Evolutionary conservation across 1,140 invertebrate species (phyloP), one percentile per base, ranked within the genome.

Genomic region (Lutraria rhynchaena): DNA sequence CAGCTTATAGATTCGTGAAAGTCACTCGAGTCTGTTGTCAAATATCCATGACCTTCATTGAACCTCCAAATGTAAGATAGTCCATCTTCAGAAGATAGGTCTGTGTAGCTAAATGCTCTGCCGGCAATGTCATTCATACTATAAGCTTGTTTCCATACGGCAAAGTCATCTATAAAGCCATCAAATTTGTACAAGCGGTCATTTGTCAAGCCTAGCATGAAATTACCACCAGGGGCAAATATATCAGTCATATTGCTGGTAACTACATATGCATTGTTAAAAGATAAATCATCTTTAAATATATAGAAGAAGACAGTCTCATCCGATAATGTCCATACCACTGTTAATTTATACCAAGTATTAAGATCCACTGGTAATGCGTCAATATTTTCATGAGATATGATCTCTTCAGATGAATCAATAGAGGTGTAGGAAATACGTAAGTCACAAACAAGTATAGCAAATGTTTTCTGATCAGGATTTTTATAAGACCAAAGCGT

Each of bases 271-370:
- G 35, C 51, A 61, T 17, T 58, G 29, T n/a, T 44, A 35, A 61
- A 0, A 51, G 17, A 11, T 15, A 49, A 1, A 11, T 49, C 29
- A 49, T 63, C 31, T 19, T 70, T 55, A 35, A 49, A 53, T 3
- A 85, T 71, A 29, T 58, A 73, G 31, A 83, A 41, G 2, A 46
- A 37, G 15, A 83, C 7, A 17, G 13, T 58, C 22, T 55, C 49
- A 27, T 67, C 55, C 13, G 29, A 27, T 5, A 49, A 29, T 13
- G 57, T 61, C 82, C 83, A 86, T 7, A 78, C 75, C 11, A 84
- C 27, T 13, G 82, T 37, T 61, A 86, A 41, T 22, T 86, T 83
- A 81, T 84, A 84, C 85, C 85, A 86, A 27, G n/a, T 77, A 15
- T 65, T 33, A 15, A 58, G 57, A 5, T 63, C 57, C 24, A 86